Percentiles rank a stretch among this genome's conserved stretches.
These are phyloP conservation scores for Gavia stellata DNA, from an alignment of 2,113 vertebrate genomes.

Conservation along the genomic window DNA sequence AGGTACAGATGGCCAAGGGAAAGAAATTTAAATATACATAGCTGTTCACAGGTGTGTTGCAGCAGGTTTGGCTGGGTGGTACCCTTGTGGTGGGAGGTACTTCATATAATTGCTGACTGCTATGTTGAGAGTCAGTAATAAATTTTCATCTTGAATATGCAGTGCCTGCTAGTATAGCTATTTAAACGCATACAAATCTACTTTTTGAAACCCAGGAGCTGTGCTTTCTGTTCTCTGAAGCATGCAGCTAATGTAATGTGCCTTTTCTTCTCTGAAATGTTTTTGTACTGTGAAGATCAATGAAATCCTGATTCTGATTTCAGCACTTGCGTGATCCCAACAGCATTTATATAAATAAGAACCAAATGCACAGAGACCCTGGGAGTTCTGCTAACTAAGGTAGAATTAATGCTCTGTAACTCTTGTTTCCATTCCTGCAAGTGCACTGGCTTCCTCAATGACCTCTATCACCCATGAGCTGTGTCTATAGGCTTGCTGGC, in stretches of 20 bases:
- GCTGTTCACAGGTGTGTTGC: background rate
- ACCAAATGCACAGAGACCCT: background rate
- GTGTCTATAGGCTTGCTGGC: background rate
- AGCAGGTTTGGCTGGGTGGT: background rate
- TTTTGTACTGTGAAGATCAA: background rate
- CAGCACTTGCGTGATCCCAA: background rate
- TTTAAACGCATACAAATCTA: background rate
- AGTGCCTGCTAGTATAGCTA: background rate
- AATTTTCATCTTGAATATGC: background rate
- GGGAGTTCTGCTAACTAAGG: background rate
- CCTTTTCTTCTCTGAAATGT: background rate
- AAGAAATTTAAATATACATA: background rate
- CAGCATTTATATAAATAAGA: background rate
- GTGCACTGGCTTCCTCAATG: rapidly evolving
- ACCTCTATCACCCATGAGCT: rapidly evolving
- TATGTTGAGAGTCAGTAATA: background rate
- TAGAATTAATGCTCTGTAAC: background rate
- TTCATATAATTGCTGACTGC: background rate
- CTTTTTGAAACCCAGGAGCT: background rate
- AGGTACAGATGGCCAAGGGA: background rate
- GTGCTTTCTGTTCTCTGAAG: background rate
- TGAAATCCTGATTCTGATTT: background rate
- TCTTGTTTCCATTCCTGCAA: background rate
- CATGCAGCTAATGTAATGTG: no score
- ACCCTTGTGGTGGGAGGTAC: background rate